Evolutionary conservation across 2,113 vertebrate genomes (phyloP), one percentile per base, ranked within the genome.

Genomic region (Nematolebias whitei): DNA sequence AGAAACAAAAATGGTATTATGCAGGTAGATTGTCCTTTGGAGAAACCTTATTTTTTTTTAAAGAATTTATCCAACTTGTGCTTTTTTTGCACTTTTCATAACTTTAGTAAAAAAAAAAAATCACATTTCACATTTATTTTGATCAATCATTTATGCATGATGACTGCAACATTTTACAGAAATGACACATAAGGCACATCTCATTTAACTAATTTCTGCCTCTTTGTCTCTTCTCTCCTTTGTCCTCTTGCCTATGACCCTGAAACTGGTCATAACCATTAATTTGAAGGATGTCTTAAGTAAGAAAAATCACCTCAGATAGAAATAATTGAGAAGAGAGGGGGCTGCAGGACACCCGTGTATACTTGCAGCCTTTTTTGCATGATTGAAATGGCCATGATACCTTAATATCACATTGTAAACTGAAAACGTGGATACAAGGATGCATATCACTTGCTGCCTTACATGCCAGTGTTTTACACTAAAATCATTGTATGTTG

Each of bases 181-280:
- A 39, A 14, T 50, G 22, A 50, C 13, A 50, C 48, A 39, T 12
- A 40, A 22, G 7, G 24, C 4, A n/a, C 24, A 8, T 11, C 22
- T 52, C 16, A 4, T 52, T 52, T 26, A 16, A 18, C 26, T 52
- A 52, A 52, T 32, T 12, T 52, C 15, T 18, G 8, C 24, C 50
- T 52, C 50, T 52, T 29, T 32, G 50, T 29, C 50, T 52, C 9
- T 16, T 11, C 18, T 45, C 24, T 52, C 26, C 2, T n/a, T 15
- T 18, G 18, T 29, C 50, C 24, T 52, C 9, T 24, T 32, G 24
- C 23, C 50, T 52, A 24, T 52, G 50, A 52, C 50, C 26, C 50
- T 29, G 50, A 52, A 52, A n/a, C 22, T 52, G 50, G 50, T 32
- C 18, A n/a, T 52, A 10, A 16, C 16, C 50, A 52, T 52, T 52